These are phyloP conservation scores for Ypsolopha sequella DNA, from an alignment of 2,888 invertebrate genomes.

Conservation along the genomic window DNA sequence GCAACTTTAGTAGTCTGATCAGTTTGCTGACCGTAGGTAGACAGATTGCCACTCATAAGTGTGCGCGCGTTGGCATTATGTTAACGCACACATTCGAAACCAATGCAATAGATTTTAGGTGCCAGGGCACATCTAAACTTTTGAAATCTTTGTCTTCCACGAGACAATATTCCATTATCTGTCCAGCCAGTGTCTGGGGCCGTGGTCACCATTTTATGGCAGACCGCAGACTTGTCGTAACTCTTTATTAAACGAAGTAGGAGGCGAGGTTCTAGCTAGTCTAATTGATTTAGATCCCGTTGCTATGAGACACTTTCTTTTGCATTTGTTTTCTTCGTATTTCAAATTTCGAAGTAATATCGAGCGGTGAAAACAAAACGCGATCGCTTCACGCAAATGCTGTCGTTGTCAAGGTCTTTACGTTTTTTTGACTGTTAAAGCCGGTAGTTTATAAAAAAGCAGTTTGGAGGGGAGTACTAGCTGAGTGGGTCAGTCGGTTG, in stretches of 20 bases:
- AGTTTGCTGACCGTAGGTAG: too few species aligned
- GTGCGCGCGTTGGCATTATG: neutral
- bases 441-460: too few species aligned
- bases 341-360: neutral
- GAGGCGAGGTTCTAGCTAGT: conserved; percentile 38
- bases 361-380: too few species aligned
- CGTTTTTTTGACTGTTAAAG: too few species aligned
- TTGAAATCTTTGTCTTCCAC: neutral
- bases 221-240: conserved; percentile 41
- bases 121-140: too few species aligned
- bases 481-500: too few species aligned
- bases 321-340: conserved; percentile 9
- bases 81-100: neutral
- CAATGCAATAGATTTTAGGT: too few species aligned
- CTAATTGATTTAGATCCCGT: conserved; percentile 56
- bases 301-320: neutral
- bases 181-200: conserved; percentile 45
- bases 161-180: conserved; percentile 65
- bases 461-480: too few species aligned
- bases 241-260: conserved; percentile 60
- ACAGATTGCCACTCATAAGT: neutral
- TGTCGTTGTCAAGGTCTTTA: too few species aligned
- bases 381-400: too few species aligned
- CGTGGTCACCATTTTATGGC: conserved; percentile 59
- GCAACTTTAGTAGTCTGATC: too few species aligned